phyloP scores from a whole-genome alignment of 2,888 invertebrate genomes.

The Fabriciana adippe region DNA sequence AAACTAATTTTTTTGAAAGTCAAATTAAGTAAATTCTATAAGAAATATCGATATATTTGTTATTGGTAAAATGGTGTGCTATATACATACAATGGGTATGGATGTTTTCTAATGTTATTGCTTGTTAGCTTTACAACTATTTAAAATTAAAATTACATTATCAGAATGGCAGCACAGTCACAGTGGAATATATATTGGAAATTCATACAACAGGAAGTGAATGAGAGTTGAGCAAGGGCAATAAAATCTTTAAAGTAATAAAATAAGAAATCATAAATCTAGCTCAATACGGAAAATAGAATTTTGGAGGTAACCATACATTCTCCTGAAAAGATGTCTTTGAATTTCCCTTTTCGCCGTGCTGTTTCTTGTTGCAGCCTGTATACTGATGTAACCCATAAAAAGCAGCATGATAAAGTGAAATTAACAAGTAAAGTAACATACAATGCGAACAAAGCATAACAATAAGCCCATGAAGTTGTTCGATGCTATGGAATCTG shows the following conservation, averaged over 20 bases:
- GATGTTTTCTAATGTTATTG: constrained; percentile 15
- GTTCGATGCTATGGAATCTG: constrained; percentile 66
- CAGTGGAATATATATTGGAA: constrained; percentile 11
- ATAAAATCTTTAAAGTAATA: constrained; percentile 22
- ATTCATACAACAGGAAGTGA: constrained; percentile 9
- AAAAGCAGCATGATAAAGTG: constrained; percentile 85
- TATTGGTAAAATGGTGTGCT: constrained; percentile 19
- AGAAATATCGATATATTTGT: neutral
- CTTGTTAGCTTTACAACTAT: constrained; percentile 1
- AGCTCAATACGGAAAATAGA: constrained; percentile 76
- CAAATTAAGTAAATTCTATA: neutral
- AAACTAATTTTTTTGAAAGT: too few relatives aligned
- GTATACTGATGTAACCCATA: constrained; percentile 87
- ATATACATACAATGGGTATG: constrained; percentile 22
- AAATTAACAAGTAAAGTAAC: constrained; percentile 78
- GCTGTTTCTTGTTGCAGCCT: constrained; percentile 89
- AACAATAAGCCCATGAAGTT: constrained; percentile 71
- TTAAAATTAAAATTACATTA: constrained; percentile 7
- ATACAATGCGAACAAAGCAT: constrained; percentile 74
- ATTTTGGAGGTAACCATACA: constrained; percentile 85
- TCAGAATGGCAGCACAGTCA: neutral
- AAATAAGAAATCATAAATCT: constrained; percentile 54
- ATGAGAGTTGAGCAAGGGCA: constrained; percentile 17
- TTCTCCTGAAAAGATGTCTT: constrained; percentile 93
- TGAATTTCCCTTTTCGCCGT: constrained; percentile 92